Percentiles rank a stretch among this genome's conserved stretches.
Conservation (phyloP, 2,888 invertebrate genomes). For the Matsumyia berberina region DNA sequence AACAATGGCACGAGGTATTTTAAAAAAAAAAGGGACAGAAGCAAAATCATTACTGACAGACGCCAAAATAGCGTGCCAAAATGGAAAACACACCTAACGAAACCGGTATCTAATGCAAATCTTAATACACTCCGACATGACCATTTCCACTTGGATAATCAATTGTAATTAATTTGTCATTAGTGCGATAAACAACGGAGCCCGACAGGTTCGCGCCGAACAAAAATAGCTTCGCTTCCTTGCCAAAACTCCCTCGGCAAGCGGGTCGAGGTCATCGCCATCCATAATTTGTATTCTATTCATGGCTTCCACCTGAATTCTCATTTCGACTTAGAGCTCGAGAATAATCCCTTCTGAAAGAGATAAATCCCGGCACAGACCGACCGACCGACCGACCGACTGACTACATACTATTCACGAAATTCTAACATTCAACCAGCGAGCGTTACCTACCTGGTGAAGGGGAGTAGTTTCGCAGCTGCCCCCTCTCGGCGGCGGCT, state of each 20-base stretch:
- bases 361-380: constrained; percentile 63
- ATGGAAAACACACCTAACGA: not conserved
- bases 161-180: constrained; percentile 75
- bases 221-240: constrained; percentile 41
- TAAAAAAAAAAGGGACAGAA: too few species aligned
- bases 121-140: constrained; percentile 45
- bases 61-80: not conserved
- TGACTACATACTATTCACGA: constrained; percentile 26
- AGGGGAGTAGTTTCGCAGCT: constrained; percentile 6
- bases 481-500: not conserved
- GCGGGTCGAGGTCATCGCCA: constrained; percentile 61
- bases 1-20: too few species aligned
- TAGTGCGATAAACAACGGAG: constrained; percentile 66
- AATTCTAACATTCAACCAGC: constrained; percentile 20
- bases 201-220: constrained; percentile 39
- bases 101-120: constrained; percentile 28
- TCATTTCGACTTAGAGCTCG: constrained; percentile 59
- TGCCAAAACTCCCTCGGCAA: constrained; percentile 9
- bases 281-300: constrained; percentile 75
- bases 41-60: too few species aligned
- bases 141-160: constrained; percentile 62
- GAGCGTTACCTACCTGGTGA: constrained; percentile 18
- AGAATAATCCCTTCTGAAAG: constrained; percentile 64
- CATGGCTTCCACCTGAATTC: constrained; percentile 69
- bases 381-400: constrained; percentile 10